A percentile compares a stretch with the other conserved stretches of the same genome.
Conservation (phyloP, 2,888 invertebrate genomes). For the Maniola hyperantus region DNA sequence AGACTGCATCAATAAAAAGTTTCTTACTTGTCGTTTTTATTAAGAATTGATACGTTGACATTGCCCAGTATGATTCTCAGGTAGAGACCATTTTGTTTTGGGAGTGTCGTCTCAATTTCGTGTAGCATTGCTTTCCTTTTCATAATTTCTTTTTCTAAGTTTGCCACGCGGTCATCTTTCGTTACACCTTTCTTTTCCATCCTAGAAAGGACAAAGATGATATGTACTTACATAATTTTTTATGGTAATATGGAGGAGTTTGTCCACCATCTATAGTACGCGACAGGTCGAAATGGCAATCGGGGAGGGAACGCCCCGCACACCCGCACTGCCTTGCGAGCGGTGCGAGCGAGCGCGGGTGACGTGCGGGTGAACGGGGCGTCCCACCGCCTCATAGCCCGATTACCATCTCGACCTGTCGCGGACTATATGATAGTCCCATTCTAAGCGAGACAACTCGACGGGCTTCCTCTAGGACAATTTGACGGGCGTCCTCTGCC, state of each 20-base stretch:
- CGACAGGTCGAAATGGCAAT: no score
- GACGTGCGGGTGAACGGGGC: no score
- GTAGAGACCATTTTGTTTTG: conserved; percentile 96
- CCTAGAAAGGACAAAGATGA: conserved; percentile 51
- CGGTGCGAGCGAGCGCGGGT: no score
- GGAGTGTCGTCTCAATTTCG: conserved; percentile 96
- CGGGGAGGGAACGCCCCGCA: no score
- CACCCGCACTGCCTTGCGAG: no score
- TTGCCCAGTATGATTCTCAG: conserved; percentile 95
- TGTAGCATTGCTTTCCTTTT: conserved; percentile 93
- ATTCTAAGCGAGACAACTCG: not conserved
- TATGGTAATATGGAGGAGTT: not conserved
- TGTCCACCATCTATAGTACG: no score
- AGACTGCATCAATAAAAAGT: not conserved
- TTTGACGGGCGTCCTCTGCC: no score
- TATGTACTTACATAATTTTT: no score
- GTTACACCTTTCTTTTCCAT: conserved; percentile 68
- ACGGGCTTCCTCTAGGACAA: not conserved
- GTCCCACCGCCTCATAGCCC: no score
- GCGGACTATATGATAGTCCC: no score
- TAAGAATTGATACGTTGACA: conserved; percentile 98
- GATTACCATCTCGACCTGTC: no score
- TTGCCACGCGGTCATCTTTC: conserved; percentile 81
- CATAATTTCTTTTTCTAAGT: conserved; percentile 89
- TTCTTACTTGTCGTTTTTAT: conserved; percentile 96